Percentiles rank a stretch among this genome's conserved stretches.
These are phyloP conservation scores for Autographa pulchrina DNA, from an alignment of 2,888 invertebrate genomes.

Conservation along the genomic window DNA sequence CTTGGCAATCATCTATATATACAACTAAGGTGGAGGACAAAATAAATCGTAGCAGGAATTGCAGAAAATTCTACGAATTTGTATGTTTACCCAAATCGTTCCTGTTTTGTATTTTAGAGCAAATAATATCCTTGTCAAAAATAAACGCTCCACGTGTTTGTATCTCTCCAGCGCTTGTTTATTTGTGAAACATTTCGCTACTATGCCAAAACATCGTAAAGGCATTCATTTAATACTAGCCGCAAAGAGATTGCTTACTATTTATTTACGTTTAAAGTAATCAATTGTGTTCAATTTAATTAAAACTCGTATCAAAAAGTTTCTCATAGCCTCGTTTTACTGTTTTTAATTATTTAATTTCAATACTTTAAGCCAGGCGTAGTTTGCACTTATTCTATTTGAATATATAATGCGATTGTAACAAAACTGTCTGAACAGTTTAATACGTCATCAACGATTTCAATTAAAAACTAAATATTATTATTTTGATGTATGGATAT, in stretches of 20 bases:
- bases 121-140: neutral
- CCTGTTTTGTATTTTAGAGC: too few species aligned
- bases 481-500: too few species aligned
- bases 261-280: neutral
- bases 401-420: too few species aligned
- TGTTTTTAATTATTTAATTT: neutral
- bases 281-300: conserved; percentile 2
- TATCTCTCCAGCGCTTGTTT: neutral
- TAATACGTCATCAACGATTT: too few species aligned
- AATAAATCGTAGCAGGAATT: too few species aligned
- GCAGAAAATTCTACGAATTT: too few species aligned
- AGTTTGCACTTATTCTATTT: neutral
- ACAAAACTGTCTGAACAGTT: too few species aligned
- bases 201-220: neutral
- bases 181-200: neutral
- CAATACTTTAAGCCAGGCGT: neutral
- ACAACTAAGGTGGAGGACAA: too few species aligned
- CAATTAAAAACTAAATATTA: too few species aligned
- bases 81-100: too few species aligned
- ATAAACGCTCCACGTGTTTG: neutral
- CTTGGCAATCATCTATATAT: too few species aligned
- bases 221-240: neutral
- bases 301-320: neutral
- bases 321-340: neutral
- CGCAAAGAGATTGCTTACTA: neutral